Conservation (phyloP, 2,888 invertebrate species). For the Caenorhabditis sp. region DNA sequence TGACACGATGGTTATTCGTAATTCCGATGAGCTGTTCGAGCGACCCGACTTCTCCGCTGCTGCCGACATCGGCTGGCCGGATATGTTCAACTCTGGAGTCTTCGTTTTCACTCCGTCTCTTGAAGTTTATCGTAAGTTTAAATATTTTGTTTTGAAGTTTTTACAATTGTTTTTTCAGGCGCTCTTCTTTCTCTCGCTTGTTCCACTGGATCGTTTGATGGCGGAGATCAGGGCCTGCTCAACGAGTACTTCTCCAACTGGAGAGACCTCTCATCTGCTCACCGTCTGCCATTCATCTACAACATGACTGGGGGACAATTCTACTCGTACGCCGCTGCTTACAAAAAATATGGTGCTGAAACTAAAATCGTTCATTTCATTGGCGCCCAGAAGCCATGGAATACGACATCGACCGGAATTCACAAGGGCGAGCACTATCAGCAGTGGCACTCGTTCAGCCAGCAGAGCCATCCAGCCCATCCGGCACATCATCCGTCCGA, state of each 20-base stretch:
- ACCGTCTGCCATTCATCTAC: slow-evolving; percentile 96
- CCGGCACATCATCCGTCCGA: background rate
- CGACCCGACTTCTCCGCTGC: slow-evolving; percentile 86
- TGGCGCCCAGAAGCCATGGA: slow-evolving; percentile 96
- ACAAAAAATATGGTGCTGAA: slow-evolving; percentile 94
- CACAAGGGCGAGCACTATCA: slow-evolving; percentile 83
- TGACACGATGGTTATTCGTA: slow-evolving; percentile 96
- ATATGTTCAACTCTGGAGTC: slow-evolving; percentile 92
- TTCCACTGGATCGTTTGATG: slow-evolving; percentile 96
- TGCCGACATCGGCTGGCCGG: slow-evolving; percentile 82
- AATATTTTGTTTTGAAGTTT: no score
- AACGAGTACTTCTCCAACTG: slow-evolving; percentile 96
- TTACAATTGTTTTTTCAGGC: slow-evolving; percentile 85
- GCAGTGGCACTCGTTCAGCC: slow-evolving; percentile 87
- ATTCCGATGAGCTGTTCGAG: slow-evolving; percentile 97
- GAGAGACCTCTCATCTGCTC: slow-evolving; percentile 92
- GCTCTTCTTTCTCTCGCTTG: slow-evolving; percentile 90
- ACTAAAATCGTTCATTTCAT: slow-evolving; percentile 99
- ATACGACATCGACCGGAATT: slow-evolving; percentile 56
- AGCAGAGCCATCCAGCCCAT: background rate
- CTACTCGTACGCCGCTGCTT: slow-evolving; percentile 97
- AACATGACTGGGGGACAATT: slow-evolving; percentile 96
- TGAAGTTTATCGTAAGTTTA: slow-evolving; percentile 88
- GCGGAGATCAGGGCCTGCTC: slow-evolving; percentile 89
- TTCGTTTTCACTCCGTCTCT: slow-evolving; percentile 94